Evolutionary conservation across 2,888 invertebrate species (phyloP), one percentile per base, ranked within the genome.

Genomic region (Torymus tubicola): DNA sequence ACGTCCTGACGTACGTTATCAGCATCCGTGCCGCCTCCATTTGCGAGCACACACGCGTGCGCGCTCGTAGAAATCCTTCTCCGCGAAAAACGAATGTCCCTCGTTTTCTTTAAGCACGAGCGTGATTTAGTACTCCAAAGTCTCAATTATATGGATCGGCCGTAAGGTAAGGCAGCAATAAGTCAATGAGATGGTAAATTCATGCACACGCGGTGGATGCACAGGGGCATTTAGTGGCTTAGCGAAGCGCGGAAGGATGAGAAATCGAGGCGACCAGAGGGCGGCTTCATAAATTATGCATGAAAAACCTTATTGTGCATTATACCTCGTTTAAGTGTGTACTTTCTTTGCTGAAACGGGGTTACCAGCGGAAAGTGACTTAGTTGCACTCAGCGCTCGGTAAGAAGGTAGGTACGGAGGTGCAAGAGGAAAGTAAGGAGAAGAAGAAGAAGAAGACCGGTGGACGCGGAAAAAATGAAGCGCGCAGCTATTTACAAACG

Each of bases 261-360:
- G 55, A n/a, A n/a, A 31, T 53, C 8, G 16, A 50, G 31, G 18
- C 14, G 2, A 11, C 16, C 42, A n/a, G n/a, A n/a, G 57, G 4
- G 21, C 24, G 24, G 31, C 18, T 13, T 78, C 78, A 78, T 78
- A 57, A 79, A 79, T 79, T 73, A 79, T 79, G 68, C 78, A 79
- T 73, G 61, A 55, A 67, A 61, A 73, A 73, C 78, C 73, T 73
- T 73, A 68, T 73, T 79, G 68, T 73, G 73, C 68, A 79, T 79
- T 73, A 67, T 79, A 61, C 53, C 67, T 79, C 73, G 61, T 79
- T 73, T 79, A 65, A 68, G 68, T 31, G n/a, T 78, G 57, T 73
- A 73, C 73, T 68, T 71, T 67, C 73, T 55, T 73, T 55, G 21
- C 24, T 3, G 61, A 55, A 68, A 71, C 64, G 78, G 65, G 70